Percentiles rank a stretch among this genome's conserved stretches.
These are phyloP conservation scores for Pinna nobilis DNA, from an alignment of 1,140 invertebrate genomes.

Conservation along the genomic window DNA sequence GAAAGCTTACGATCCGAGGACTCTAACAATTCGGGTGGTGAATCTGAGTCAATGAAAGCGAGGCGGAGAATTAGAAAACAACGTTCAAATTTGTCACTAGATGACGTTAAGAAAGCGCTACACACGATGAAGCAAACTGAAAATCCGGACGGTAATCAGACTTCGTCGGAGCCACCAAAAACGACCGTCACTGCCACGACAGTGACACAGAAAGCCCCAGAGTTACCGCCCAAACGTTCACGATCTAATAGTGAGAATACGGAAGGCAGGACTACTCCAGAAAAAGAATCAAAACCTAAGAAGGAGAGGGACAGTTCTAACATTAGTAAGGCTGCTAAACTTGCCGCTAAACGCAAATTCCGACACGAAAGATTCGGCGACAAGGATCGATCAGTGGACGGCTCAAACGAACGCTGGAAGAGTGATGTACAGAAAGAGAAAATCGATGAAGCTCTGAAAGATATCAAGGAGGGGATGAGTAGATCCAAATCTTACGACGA, in stretches of 20 bases:
- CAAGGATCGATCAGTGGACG: constrained; percentile 48
- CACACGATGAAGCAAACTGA: constrained; percentile 16
- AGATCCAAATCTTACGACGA: constrained; percentile 67
- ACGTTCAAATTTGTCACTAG: constrained; percentile 57
- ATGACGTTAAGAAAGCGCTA: constrained; percentile 64
- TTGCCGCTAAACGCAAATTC: constrained; percentile 64
- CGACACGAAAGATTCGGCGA: constrained; percentile 62
- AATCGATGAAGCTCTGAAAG: constrained; percentile 63
- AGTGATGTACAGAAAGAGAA: constrained; percentile 67
- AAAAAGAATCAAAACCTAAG: constrained; percentile 27
- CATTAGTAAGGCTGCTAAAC: constrained; percentile 60
- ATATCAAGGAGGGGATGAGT: constrained; percentile 61
- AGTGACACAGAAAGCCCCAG: constrained; percentile 6
- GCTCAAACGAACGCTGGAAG: constrained; percentile 49
- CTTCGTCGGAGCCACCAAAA: constrained; percentile 15
- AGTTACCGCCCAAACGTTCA: constrained; percentile 19
- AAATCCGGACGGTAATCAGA: constrained; percentile 1
- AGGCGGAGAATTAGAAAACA: constrained; percentile 62
- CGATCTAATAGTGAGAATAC: background rate
- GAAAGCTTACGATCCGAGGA: constrained; percentile 24
- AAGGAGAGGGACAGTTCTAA: constrained; percentile 12
- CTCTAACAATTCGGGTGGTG: constrained; percentile 25
- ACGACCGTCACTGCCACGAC: background rate
- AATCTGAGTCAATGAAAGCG: constrained; percentile 54
- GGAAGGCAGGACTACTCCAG: constrained; percentile 14